Percentiles rank a stretch among this genome's conserved stretches.
Evolutionary conservation across 1,140 invertebrate species (phyloP).

Genomic region (Eueides isabella): DNA sequence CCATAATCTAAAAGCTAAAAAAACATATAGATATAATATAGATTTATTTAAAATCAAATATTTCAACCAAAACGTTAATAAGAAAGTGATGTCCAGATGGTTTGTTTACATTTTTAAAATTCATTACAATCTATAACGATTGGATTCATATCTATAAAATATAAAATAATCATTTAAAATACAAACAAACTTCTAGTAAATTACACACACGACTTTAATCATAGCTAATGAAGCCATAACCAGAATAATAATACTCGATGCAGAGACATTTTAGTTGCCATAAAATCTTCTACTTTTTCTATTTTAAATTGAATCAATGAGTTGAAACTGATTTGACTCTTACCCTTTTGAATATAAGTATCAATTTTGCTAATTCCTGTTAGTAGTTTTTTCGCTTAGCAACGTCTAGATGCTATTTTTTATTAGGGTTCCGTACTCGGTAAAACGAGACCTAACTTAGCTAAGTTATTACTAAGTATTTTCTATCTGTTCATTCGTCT

Average conservation of each 20-base stretch:
- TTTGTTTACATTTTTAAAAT: not conserved
- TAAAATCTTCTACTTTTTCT: slow-evolving; percentile 10
- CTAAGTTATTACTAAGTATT: too few relatives aligned
- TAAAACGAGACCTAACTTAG: too few relatives aligned
- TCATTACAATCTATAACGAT: slow-evolving; percentile 1
- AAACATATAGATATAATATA: not conserved
- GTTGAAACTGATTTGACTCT: not conserved
- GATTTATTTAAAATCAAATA: not conserved
- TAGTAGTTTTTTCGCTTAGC: not conserved
- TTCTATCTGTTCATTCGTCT: too few relatives aligned
- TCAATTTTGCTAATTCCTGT: not conserved
- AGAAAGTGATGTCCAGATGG: not conserved
- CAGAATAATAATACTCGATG: slow-evolving; percentile 1
- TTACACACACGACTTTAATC: not conserved
- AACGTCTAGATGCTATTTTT: slow-evolving; percentile 1
- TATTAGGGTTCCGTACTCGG: too few relatives aligned
- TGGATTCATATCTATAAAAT: slow-evolving; percentile 5
- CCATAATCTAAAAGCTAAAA: too few relatives aligned
- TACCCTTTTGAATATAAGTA: not conserved
- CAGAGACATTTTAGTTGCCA: slow-evolving; percentile 9
- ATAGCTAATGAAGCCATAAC: slow-evolving; percentile 13
- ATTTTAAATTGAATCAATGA: not conserved
- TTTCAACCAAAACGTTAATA: not conserved
- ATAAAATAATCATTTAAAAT: slow-evolving; percentile 14
- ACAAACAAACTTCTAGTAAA: slow-evolving; percentile 8